phyloP scores from a whole-genome alignment of 2,113 vertebrate species.

The Dicerorhinus sumatrensis region DNA sequence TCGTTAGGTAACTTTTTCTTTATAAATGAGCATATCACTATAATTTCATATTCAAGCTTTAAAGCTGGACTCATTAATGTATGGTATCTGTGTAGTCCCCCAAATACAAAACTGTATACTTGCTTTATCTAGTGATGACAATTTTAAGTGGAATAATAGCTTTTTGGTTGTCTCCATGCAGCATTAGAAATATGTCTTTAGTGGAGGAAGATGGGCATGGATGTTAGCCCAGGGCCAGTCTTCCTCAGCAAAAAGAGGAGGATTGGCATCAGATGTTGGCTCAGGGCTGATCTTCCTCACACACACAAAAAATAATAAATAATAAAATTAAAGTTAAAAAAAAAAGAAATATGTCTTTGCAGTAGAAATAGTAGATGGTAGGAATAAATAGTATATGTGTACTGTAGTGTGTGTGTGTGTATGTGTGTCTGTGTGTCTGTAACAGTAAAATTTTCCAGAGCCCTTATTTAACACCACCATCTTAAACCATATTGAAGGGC shows the following conservation, averaged over 20 bases:
- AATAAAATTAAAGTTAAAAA: too few species aligned
- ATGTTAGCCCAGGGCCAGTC: too few species aligned
- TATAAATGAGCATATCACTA: not conserved
- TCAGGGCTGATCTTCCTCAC: too few species aligned
- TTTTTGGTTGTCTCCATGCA: not conserved
- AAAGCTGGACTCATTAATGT: constrained; percentile 33
- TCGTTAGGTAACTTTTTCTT: constrained; percentile 13
- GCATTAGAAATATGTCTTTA: not conserved
- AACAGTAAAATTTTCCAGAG: not conserved
- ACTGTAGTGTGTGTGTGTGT: not conserved
- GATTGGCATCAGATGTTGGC: too few species aligned
- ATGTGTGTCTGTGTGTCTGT: not conserved
- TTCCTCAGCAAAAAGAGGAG: too few species aligned
- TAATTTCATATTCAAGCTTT: constrained; percentile 61
- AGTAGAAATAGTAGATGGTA: not conserved
- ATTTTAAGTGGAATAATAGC: not conserved
- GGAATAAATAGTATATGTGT: not conserved
- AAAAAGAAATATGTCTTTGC: not conserved
- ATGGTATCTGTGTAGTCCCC: constrained; percentile 38
- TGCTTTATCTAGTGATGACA: constrained; percentile 53
- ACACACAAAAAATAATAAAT: too few species aligned
- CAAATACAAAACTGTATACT: not conserved
- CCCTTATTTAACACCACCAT: not conserved
- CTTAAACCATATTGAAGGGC: not conserved
- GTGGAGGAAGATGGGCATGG: too few species aligned